A percentile compares a stretch with the other conserved stretches of the same genome.
Conservation (phyloP, 2,113 vertebrate species). For the Aviceda subcristata region DNA sequence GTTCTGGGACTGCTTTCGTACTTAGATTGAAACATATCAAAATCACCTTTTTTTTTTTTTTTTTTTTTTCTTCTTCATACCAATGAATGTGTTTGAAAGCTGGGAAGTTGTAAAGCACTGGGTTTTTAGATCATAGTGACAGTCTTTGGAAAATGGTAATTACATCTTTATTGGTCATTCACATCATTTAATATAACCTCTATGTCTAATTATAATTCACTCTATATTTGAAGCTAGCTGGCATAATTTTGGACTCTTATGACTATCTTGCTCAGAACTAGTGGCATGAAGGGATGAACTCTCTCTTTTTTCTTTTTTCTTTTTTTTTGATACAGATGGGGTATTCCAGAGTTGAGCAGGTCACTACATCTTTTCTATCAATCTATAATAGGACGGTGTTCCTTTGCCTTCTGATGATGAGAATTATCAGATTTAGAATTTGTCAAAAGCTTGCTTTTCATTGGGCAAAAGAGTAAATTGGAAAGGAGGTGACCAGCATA, state of each 20-base stretch:
- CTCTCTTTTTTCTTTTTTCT: too few relatives aligned
- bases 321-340: neutral
- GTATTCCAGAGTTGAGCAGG: neutral
- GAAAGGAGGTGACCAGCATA: neutral
- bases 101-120: neutral
- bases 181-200: neutral
- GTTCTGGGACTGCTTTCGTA: neutral
- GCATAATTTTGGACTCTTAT: neutral
- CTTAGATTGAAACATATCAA: neutral
- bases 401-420: neutral
- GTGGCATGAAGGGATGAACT: neutral
- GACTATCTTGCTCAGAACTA: neutral
- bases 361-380: neutral
- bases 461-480: neutral
- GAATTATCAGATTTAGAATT: neutral
- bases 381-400: neutral
- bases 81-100: neutral
- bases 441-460: neutral
- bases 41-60: neutral
- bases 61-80: neutral
- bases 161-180: neutral
- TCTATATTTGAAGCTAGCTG: neutral
- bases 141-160: neutral
- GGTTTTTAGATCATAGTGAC: neutral
- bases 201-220: neutral